Evolutionary conservation across 2,888 invertebrate species (phyloP).

Genomic region (Opisthograptis luteolata): DNA sequence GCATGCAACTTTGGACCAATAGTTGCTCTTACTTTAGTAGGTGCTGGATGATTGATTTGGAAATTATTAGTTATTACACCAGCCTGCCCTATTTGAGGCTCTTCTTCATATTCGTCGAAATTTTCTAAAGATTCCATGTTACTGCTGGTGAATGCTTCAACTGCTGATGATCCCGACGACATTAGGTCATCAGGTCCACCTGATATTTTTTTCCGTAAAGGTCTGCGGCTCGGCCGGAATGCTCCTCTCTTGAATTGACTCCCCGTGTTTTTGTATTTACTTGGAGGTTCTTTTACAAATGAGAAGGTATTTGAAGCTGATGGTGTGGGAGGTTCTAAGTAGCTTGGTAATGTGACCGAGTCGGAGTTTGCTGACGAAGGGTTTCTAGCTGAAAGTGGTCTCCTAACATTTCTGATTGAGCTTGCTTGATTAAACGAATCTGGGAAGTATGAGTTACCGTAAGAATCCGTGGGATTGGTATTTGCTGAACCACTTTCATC

Average conservation of each 20-base stretch:
- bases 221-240: constrained; percentile 67
- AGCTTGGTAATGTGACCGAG: constrained; percentile 72
- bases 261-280: constrained; percentile 64
- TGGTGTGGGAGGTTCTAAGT: constrained; percentile 76
- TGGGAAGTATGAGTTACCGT: constrained; percentile 72
- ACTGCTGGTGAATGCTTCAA: constrained; percentile 60
- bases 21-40: constrained; percentile 54
- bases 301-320: constrained; percentile 65
- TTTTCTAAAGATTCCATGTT: constrained; percentile 66
- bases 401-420: constrained; percentile 68
- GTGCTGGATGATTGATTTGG: constrained; percentile 15
- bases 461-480: constrained; percentile 68
- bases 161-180: constrained; percentile 71
- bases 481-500: constrained; percentile 53
- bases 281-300: constrained; percentile 62
- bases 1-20: constrained; percentile 69
- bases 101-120: constrained; percentile 60
- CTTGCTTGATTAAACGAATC: constrained; percentile 76
- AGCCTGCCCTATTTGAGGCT: constrained; percentile 57
- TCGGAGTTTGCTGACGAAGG: constrained; percentile 55
- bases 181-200: constrained; percentile 70
- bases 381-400: constrained; percentile 57
- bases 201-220: constrained; percentile 74
- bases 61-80: constrained; percentile 38
- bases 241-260: constrained; percentile 70